These are phyloP conservation scores for Gymnothorax reevesii DNA, from an alignment of 2,797 vertebrate species.

Conservation along the genomic window DNA sequence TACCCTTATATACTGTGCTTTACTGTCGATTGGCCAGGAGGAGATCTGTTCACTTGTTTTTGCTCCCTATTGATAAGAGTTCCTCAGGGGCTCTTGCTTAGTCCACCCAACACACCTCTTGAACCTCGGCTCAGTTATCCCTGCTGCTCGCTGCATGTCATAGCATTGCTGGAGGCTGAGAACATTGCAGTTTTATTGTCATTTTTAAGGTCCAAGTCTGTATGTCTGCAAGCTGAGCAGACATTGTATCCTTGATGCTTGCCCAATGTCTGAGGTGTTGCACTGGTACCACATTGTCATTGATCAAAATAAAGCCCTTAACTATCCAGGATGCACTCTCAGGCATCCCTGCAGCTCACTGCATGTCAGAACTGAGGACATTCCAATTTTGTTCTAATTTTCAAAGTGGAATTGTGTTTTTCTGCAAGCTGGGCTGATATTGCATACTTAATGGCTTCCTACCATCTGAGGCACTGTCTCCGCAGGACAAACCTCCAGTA, in stretches of 20 bases:
- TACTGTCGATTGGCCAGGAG: background rate
- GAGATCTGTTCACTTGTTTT: background rate
- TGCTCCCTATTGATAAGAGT: background rate
- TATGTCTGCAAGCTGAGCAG: background rate
- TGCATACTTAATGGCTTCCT: background rate
- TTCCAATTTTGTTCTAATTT: background rate
- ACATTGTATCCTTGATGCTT: background rate
- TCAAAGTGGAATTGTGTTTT: background rate
- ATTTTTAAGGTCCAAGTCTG: background rate
- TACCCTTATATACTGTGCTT: background rate
- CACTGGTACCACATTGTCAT: no score
- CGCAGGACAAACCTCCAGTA: background rate
- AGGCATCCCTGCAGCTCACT: background rate
- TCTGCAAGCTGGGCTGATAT: background rate
- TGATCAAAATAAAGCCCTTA: no score
- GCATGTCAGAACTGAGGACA: background rate
- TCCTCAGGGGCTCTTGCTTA: background rate
- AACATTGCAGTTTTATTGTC: background rate
- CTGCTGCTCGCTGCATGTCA: background rate
- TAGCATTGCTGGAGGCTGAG: background rate
- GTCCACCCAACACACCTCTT: background rate
- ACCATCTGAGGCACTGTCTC: background rate
- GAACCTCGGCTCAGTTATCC: background rate
- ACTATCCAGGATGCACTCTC: background rate
- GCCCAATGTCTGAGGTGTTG: background rate